Base-by-base conservation (phyloP, 2,797 vertebrate genomes). In the Momotus momota region DNA sequence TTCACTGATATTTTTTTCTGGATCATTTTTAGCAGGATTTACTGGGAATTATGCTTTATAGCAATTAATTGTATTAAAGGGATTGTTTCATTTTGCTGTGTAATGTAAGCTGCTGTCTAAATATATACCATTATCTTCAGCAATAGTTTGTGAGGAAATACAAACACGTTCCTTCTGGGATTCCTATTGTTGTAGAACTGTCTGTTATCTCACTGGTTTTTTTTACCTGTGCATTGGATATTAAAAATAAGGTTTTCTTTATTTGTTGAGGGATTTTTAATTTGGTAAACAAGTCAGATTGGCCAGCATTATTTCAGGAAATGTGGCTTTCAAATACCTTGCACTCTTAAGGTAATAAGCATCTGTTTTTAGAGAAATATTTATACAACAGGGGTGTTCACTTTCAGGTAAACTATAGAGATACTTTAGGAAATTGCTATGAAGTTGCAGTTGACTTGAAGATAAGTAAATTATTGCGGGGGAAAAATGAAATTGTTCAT, bases 281-380 rank as follows among this genome's bases (percentile, higher is more conserved):
- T 65, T 79, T 75, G 57, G 69, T 90, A 69, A 97, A 91, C 78
- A 87, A 86, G 64, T 86, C 91, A 87, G 58, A 79, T 67, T 82
- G 92, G 55, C 72, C 86, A 93, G 72, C 81, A 71, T 83, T 88
- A 75, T 89, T 94, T 94, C 58, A 84, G 88, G 94, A 65, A 25
- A 72, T 11, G 14, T 74, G 57, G 6, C 21, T 95, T 83, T 77
- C 70, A 86, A 48, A 46, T 43, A 75, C 46, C 67, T 80, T 81
- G 52, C 55, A 75, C n/a, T 71, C 33, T 35, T 35, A 48, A 93
- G 54, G 58, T 54, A 96, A 94, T 82, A 41, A 87, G 33, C 49
- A 86, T 66, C 48, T 71, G 46, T 29, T 93, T 94, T 93, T 94
- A 84, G 64, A 78, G 31, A 85, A 57, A 40, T 62, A 64, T 40